These are phyloP conservation scores for Polymixis lichenea DNA, from an alignment of 2,888 invertebrate genomes.

Conservation along the genomic window DNA sequence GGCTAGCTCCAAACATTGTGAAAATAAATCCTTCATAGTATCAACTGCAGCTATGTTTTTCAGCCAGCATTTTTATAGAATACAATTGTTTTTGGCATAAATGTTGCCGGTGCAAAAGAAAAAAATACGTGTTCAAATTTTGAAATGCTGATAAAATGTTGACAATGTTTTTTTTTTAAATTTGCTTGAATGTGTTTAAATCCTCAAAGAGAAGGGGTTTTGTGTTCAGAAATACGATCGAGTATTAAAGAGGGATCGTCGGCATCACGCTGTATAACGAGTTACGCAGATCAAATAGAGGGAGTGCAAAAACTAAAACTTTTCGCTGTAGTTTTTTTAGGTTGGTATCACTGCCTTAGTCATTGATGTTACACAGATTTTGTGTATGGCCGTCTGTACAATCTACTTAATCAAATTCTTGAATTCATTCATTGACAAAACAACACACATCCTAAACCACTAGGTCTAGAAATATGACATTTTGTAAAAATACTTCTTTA, in stretches of 20 bases:
- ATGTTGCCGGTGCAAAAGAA: neutral
- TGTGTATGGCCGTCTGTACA: neutral
- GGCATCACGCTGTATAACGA: neutral
- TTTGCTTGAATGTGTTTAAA: slow-evolving; percentile 12
- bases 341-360: neutral
- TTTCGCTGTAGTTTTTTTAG: neutral
- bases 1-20: slow-evolving; percentile 16
- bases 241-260: slow-evolving; percentile 12
- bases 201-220: slow-evolving; percentile 20
- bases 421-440: neutral
- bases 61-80: slow-evolving; percentile 24
- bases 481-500: neutral
- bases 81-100: slow-evolving; percentile 26
- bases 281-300: slow-evolving; percentile 13
- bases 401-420: neutral
- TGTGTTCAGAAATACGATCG: slow-evolving; percentile 11
- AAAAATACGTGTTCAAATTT: slow-evolving; percentile 1
- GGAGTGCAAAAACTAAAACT: neutral
- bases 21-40: slow-evolving; percentile 34
- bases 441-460: neutral
- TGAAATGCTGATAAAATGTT: slow-evolving; percentile 11
- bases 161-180: neutral
- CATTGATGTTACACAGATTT: neutral
- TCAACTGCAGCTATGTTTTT: slow-evolving; percentile 37
- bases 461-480: neutral